Percentiles rank a stretch among this genome's conserved stretches.
Evolutionary conservation across 2,113 vertebrate genomes (phyloP).

Genomic region (Chloebia gouldiae): DNA sequence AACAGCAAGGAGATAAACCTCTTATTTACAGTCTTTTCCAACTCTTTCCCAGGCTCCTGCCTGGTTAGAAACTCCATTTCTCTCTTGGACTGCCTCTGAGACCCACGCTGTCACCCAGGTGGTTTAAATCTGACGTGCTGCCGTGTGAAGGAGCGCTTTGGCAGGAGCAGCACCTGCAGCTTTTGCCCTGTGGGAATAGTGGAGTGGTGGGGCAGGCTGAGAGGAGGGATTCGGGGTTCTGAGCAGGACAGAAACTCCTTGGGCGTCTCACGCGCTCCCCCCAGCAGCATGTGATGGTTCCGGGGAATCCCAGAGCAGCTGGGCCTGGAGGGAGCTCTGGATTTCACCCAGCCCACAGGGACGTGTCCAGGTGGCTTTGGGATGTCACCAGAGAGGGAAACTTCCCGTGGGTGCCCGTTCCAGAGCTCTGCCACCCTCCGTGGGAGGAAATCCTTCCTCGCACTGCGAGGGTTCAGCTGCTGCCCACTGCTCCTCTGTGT

Average conservation of each 20-base stretch:
- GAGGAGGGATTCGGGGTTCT: not conserved
- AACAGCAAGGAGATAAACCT: too few relatives aligned
- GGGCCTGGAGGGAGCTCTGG: not conserved
- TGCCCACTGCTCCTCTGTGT: too few relatives aligned
- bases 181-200: not conserved
- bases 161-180: not conserved
- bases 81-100: too few relatives aligned
- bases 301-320: rapidly evolving
- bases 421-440: not conserved
- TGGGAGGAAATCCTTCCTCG: not conserved
- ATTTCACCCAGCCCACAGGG: not conserved
- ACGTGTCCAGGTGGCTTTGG: not conserved
- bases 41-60: too few relatives aligned
- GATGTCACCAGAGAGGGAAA: not conserved
- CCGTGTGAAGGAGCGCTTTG: not conserved
- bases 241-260: not conserved
- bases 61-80: too few relatives aligned
- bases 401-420: too few relatives aligned
- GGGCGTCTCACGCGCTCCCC: not conserved
- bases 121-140: rapidly evolving
- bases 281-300: not conserved
- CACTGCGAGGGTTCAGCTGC: too few relatives aligned
- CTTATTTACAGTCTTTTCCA: too few relatives aligned
- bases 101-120: not conserved
- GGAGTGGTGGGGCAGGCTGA: not conserved